A percentile compares a stretch with the other conserved stretches of the same genome.
Evolutionary conservation across 53 echinoderm and acorn worm genomes (phyloP).

Genomic region (Glandiceps talaboti): DNA sequence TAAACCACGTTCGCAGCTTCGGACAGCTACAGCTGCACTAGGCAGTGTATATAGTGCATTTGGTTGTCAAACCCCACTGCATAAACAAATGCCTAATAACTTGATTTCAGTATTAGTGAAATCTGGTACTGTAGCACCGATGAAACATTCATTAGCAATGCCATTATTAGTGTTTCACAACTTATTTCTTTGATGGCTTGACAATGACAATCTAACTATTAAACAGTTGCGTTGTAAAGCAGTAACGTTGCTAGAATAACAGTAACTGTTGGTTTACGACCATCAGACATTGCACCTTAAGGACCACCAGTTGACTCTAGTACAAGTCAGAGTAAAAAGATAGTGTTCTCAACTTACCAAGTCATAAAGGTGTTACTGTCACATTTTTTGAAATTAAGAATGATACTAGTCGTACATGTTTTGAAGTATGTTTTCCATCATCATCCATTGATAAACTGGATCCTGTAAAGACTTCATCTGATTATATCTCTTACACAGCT

Average conservation of each 20-base stretch:
- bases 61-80: background rate
- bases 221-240: conserved; percentile 25
- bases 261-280: conserved; percentile 17
- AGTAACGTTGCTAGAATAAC: conserved; percentile 18
- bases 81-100: background rate
- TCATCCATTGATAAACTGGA: background rate
- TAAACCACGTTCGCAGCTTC: background rate
- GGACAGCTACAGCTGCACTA: background rate
- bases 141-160: conserved; percentile 16
- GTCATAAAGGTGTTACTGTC: background rate
- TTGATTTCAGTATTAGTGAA: conserved; percentile 18
- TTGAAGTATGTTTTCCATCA: background rate
- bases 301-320: background rate
- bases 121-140: conserved; percentile 5
- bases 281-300: conserved; percentile 27
- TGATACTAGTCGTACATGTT: background rate
- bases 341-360: background rate
- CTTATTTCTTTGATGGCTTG: background rate
- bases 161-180: background rate
- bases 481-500: background rate
- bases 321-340: background rate
- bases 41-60: background rate
- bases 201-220: conserved; percentile 5
- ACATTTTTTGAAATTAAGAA: background rate
- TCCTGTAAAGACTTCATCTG: background rate